Evolutionary conservation across 2,113 vertebrate genomes (phyloP), one percentile per base, ranked within the genome.

Genomic region (Hemiscyllium ocellatum): DNA sequence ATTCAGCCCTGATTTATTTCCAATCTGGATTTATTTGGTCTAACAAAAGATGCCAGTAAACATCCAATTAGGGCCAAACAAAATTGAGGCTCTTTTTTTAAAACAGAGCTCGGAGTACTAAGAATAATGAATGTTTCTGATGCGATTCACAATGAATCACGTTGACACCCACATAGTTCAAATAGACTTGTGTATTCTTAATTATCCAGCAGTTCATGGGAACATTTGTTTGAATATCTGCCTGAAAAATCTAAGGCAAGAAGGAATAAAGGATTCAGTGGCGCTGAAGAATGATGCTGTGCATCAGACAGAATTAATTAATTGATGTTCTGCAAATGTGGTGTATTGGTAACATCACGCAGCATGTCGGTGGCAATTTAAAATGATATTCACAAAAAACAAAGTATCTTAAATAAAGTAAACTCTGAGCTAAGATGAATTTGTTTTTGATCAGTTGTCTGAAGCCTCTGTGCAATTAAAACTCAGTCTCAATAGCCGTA

Each of bases 1-100:
- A 70, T 94, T 68, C 93, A 70, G 47, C 50, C 24, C 22, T 94
- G 66, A 29, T 70, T 47, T 15, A 37, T 94, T 47, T 94, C 61
- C 68, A 70, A 70, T 70, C 37, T 94, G 93, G 22, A 94, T 94
- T 94, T 94, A 94, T 66, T 47, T 94, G n/a, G 19, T 26, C 8
- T 8, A 70, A 42, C 66, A 94, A 42, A 93, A 70, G 66, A 37
- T 19, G 69, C 66, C 1, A 26, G 22, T 17, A 94, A 70, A 15
- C 37, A 68, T 94, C 93, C 66, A 94, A 70, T 94, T 94, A 70
- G 24, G 37, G 17, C 37, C 7, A 68, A 29, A 68, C 47, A 26
- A 94, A 94, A 94, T 70, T 68, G 29, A 50, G 68, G 24, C 66
- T 12, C 69, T 94, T 68, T 94, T 94, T 94, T 24, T 47, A 29